These are phyloP conservation scores for Spodoptera picta DNA, from an alignment of 2,888 invertebrate genomes.

Conservation along the genomic window DNA sequence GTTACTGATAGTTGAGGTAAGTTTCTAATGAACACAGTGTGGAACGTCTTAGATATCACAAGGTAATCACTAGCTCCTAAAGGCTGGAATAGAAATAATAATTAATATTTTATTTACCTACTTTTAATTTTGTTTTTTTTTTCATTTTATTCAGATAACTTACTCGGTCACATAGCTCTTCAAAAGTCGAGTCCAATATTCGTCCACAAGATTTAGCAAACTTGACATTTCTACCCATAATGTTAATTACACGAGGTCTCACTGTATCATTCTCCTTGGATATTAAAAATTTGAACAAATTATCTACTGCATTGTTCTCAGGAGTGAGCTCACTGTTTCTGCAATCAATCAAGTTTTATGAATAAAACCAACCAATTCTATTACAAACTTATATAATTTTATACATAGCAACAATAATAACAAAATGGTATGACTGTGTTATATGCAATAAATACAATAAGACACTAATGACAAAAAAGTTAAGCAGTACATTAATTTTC, in stretches of 20 bases:
- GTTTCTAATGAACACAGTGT: conserved; percentile 97
- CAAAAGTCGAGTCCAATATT: conserved; percentile 95
- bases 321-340: conserved; percentile 90
- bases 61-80: conserved; percentile 98
- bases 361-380: not conserved
- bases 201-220: conserved; percentile 97
- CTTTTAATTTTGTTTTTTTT: not conserved
- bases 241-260: conserved; percentile 94
- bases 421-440: too few species aligned
- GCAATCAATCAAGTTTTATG: conserved; percentile 56
- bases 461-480: too few species aligned
- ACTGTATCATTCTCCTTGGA: conserved; percentile 97
- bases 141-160: conserved; percentile 57
- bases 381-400: not conserved
- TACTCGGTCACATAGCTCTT: conserved; percentile 97
- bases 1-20: conserved; percentile 94
- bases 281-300: conserved; percentile 95
- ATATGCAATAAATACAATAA: too few species aligned
- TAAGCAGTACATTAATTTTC: too few species aligned
- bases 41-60: conserved; percentile 97
- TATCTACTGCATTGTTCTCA: conserved; percentile 91
- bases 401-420: not conserved
- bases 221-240: conserved; percentile 96
- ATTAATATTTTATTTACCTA: too few species aligned
- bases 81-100: conserved; percentile 88